These are phyloP conservation scores for Leptinotarsa tumamoca DNA, from an alignment of 2,888 invertebrate species.

Conservation along the genomic window DNA sequence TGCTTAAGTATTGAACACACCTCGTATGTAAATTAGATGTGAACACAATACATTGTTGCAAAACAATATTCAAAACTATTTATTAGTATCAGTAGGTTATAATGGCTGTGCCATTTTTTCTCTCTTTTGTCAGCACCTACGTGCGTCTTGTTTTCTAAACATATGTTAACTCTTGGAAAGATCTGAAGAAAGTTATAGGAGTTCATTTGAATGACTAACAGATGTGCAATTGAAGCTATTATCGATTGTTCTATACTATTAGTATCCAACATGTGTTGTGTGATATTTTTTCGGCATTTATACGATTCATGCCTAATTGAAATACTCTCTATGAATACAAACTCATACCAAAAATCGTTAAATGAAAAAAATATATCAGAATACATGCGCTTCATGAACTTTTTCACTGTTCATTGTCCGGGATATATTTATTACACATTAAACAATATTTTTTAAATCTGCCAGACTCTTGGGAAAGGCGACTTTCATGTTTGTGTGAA, in stretches of 20 bases:
- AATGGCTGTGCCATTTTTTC: constrained; percentile 8
- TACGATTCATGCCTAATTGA: neutral
- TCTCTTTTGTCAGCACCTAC: neutral
- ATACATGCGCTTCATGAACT: no score
- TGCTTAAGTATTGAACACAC: constrained; percentile 8
- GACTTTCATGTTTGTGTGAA: no score
- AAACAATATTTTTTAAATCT: no score
- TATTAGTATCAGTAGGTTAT: constrained; percentile 12
- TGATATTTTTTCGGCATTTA: neutral
- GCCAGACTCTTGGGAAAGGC: no score
- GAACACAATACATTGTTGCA: constrained; percentile 13
- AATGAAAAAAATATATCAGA: no score
- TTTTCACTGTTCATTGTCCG: no score
- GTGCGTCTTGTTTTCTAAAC: constrained; percentile 17
- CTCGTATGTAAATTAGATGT: constrained; percentile 6
- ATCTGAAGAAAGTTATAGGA: constrained; percentile 17
- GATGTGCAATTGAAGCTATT: constrained; percentile 6
- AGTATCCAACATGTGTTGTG: constrained; percentile 11
- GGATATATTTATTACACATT: no score
- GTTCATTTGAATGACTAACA: constrained; percentile 17
- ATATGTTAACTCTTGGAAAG: constrained; percentile 1
- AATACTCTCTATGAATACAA: constrained; percentile 3
- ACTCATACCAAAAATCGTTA: no score
- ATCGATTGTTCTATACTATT: constrained; percentile 7
- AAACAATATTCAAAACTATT: neutral